A percentile compares a stretch with the other conserved stretches of the same genome.
These are phyloP conservation scores for Sarcophaga carnaria DNA, from an alignment of 2,888 invertebrate species.

Conservation along the genomic window DNA sequence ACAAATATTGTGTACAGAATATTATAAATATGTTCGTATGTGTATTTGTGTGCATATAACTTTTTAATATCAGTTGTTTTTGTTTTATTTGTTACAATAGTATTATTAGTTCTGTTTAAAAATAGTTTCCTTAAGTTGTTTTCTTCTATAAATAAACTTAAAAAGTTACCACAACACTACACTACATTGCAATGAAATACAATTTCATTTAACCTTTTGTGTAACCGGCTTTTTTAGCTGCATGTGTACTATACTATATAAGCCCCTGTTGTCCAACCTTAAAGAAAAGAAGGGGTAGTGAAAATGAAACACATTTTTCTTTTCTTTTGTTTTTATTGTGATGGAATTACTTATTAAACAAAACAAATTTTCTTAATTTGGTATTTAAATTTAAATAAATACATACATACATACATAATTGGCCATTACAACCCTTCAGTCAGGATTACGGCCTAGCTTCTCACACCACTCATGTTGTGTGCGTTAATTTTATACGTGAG, in stretches of 20 bases:
- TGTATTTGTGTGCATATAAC: not conserved
- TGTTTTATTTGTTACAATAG: conserved; percentile 13
- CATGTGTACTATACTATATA: not conserved
- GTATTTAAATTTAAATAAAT: no score
- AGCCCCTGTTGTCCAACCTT: no score
- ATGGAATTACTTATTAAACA: no score
- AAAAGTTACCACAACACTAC: not conserved
- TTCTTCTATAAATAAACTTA: conserved; percentile 13
- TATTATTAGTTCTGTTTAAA: conserved; percentile 12
- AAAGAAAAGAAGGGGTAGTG: no score
- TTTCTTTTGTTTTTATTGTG: no score
- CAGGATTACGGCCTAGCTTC: no score
- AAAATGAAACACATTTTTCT: no score
- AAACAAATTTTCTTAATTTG: no score
- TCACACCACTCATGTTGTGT: no score
- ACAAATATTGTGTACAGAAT: conserved; percentile 12
- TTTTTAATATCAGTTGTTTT: conserved; percentile 29
- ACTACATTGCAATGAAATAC: not conserved
- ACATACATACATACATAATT: no score
- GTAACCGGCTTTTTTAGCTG: not conserved
- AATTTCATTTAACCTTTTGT: not conserved
- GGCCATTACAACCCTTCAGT: no score
- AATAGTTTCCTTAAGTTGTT: conserved; percentile 7
- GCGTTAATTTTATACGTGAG: no score
- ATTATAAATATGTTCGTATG: not conserved